Evolutionary conservation across 2,797 vertebrate species (phyloP).

Genomic region (Hyperoplus lanceolatus): DNA sequence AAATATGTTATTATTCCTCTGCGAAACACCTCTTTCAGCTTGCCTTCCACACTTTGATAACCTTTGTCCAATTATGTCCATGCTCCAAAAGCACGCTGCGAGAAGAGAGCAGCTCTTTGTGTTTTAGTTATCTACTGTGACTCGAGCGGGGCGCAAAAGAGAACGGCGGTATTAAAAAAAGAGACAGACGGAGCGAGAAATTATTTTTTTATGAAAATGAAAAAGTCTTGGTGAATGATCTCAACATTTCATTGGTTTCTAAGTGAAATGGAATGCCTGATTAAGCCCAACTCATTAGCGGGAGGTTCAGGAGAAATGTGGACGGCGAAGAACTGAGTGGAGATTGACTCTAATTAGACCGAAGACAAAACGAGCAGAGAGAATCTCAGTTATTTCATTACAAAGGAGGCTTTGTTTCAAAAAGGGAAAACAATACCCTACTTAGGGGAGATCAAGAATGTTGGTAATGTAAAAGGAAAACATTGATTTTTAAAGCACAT

Average conservation of each 20-base stretch:
- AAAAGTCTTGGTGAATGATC: conserved; percentile 53
- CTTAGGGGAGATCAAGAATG: conserved; percentile 16
- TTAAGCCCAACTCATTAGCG: conserved; percentile 75
- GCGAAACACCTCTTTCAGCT: conserved; percentile 43
- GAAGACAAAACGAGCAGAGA: conserved; percentile 55
- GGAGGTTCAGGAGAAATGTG: conserved; percentile 66
- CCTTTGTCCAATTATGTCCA: conserved; percentile 61
- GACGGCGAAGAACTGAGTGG: conserved; percentile 52
- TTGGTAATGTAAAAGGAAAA: conserved; percentile 5
- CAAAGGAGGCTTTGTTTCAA: conserved; percentile 31
- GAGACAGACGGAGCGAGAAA: conserved; percentile 30
- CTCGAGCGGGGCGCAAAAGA: conserved; percentile 35
- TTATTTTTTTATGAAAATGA: conserved; percentile 13
- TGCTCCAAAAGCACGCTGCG: conserved; percentile 38
- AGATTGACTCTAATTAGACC: conserved; percentile 67
- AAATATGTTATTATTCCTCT: conserved; percentile 65
- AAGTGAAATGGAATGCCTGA: conserved; percentile 79
- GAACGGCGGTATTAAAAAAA: conserved; percentile 19
- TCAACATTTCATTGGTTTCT: conserved; percentile 74
- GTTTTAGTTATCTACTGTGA: conserved; percentile 56
- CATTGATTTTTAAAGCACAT: conserved; percentile 7
- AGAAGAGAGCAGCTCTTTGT: conserved; percentile 52
- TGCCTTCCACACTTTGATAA: conserved; percentile 57
- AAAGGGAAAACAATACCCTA: conserved; percentile 14
- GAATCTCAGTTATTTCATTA: conserved; percentile 45